Evolutionary conservation across 2,113 vertebrate species (phyloP).

Genomic region (Hyperoodon ampullatus): DNA sequence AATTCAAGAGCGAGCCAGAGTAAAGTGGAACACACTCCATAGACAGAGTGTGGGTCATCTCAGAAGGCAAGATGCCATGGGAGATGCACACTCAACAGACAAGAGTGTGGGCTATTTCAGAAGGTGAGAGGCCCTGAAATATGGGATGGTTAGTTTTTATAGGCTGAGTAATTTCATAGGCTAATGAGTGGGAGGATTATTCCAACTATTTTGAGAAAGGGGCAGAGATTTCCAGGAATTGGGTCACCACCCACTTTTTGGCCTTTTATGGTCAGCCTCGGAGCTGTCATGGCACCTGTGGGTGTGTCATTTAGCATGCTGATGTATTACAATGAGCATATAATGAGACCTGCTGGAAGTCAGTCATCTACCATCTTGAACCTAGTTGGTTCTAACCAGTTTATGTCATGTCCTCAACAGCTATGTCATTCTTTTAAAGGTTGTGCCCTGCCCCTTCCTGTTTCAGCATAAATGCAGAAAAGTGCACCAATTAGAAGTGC

Average conservation of each 20-base stretch:
- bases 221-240: neutral
- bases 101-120: neutral
- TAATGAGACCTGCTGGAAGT: neutral
- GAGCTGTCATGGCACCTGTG: neutral
- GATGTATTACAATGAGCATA: neutral
- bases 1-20: neutral
- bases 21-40: too few relatives aligned
- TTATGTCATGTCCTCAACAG: neutral
- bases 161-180: neutral
- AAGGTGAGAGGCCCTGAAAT: neutral
- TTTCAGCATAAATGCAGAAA: neutral
- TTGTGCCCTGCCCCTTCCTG: neutral
- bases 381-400: neutral
- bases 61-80: neutral
- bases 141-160: neutral
- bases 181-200: neutral
- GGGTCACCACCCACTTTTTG: neutral
- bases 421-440: neutral
- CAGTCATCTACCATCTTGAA: neutral
- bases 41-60: neutral
- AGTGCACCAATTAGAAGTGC: neutral
- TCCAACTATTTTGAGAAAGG: neutral
- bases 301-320: neutral
- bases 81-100: neutral
- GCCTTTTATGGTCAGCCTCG: neutral